These are phyloP conservation scores for Drosophila eohydei DNA, from an alignment of 2,888 invertebrate species.

Conservation along the genomic window DNA sequence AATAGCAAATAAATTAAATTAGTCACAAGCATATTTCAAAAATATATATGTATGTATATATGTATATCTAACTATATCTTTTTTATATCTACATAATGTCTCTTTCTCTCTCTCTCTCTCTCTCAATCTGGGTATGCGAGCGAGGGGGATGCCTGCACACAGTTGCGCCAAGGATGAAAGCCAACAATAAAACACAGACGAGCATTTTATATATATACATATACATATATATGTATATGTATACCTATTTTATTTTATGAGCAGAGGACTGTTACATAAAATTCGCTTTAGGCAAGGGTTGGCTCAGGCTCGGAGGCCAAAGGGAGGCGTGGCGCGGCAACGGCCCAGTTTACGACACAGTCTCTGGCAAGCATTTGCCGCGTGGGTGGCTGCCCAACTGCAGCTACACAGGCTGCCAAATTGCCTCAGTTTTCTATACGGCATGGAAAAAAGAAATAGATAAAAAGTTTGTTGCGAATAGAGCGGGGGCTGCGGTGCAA, in stretches of 20 bases:
- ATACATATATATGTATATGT: conserved; percentile 49
- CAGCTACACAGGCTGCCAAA: conserved; percentile 50
- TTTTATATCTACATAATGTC: conserved; percentile 42
- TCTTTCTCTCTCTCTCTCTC: not conserved
- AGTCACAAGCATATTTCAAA: conserved; percentile 79
- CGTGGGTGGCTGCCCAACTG: conserved; percentile 30
- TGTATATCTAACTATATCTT: conserved; percentile 37
- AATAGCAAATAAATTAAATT: conserved; percentile 79
- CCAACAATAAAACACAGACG: conserved; percentile 56
- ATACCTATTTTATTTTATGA: conserved; percentile 64
- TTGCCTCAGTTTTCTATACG: conserved; percentile 49
- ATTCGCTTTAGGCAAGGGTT: conserved; percentile 65
- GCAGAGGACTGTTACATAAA: conserved; percentile 70
- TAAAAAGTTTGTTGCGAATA: conserved; percentile 19
- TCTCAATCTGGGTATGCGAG: conserved; percentile 13
- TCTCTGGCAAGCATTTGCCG: conserved; percentile 40
- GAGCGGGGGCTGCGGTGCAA: not conserved
- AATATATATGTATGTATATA: conserved; percentile 30
- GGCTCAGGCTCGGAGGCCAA: not conserved
- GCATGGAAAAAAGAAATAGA: conserved; percentile 24
- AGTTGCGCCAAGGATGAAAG: conserved; percentile 65
- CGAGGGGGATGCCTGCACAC: conserved; percentile 12
- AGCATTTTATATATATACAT: conserved; percentile 62
- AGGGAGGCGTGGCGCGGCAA: conserved; percentile 6
- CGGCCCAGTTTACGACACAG: conserved; percentile 57